Evolutionary conservation across 2,797 vertebrate genomes (phyloP).

Genomic region (Labeo calbasu): DNA sequence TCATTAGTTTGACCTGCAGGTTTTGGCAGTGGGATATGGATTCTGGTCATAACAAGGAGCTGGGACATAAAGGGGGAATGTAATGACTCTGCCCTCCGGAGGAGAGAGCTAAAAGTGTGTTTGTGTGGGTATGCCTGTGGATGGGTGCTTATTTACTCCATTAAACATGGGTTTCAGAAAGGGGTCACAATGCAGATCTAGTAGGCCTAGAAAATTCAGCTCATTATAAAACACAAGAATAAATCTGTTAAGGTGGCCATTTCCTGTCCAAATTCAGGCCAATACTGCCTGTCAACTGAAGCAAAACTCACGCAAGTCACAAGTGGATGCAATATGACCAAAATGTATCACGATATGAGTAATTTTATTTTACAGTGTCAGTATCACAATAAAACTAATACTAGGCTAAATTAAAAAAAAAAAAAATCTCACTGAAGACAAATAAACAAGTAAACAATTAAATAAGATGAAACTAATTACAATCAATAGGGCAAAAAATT

Average conservation of each 20-base stretch:
- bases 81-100: constrained; percentile 80
- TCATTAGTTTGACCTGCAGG: constrained; percentile 88
- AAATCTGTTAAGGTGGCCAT: constrained; percentile 16
- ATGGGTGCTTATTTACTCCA: constrained; percentile 81
- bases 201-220: constrained; percentile 74
- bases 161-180: constrained; percentile 76
- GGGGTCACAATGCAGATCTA: constrained; percentile 73
- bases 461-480: too few relatives aligned
- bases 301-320: neutral
- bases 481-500: too few relatives aligned
- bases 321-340: too few relatives aligned
- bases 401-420: too few relatives aligned
- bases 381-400: too few relatives aligned
- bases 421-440: too few relatives aligned
- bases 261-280: constrained; percentile 6
- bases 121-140: constrained; percentile 16
- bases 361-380: too few relatives aligned
- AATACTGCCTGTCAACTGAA: neutral
- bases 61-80: constrained; percentile 71
- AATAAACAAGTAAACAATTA: too few relatives aligned
- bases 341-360: too few relatives aligned
- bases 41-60: constrained; percentile 79
- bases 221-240: constrained; percentile 77
- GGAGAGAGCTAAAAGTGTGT: constrained; percentile 71
- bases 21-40: constrained; percentile 70